These are phyloP conservation scores for Odontophorus gujanensis DNA, from an alignment of 2,113 vertebrate species.

Conservation along the genomic window DNA sequence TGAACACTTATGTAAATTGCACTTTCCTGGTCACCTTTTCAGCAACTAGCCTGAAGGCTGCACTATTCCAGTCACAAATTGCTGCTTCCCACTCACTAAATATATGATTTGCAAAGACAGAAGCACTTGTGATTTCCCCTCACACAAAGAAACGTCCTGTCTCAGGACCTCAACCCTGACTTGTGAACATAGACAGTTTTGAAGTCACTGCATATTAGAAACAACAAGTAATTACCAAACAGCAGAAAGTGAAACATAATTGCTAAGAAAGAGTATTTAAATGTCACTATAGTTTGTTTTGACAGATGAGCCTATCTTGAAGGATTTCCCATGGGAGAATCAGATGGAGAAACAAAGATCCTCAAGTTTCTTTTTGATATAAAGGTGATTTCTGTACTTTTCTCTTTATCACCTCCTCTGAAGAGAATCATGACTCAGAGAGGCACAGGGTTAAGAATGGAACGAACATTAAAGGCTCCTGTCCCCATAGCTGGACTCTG, in stretches of 20 bases:
- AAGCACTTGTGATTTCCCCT: conserved; percentile 9
- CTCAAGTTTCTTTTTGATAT: conserved; percentile 32
- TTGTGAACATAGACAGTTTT: neutral
- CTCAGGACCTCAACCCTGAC: neutral
- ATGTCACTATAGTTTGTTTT: conserved; percentile 21
- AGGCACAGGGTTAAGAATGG: neutral
- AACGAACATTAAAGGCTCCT: conserved; percentile 41
- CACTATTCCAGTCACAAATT: neutral
- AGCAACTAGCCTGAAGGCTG: neutral
- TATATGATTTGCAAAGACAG: conserved; percentile 24
- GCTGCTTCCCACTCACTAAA: neutral
- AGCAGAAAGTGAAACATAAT: conserved; percentile 29
- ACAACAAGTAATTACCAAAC: conserved; percentile 58
- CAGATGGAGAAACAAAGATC: neutral
- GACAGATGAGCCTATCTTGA: conserved; percentile 9
- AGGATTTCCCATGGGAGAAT: neutral
- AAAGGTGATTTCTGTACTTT: conserved; percentile 26
- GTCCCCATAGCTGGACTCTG: neutral
- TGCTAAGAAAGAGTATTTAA: conserved; percentile 45
- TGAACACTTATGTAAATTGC: neutral
- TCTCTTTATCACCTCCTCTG: conserved; percentile 27
- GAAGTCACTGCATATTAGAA: conserved; percentile 19
- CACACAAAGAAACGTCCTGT: neutral
- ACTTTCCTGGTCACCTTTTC: neutral
- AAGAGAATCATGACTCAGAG: conserved; percentile 27